phyloP scores from a whole-genome alignment of 2,113 vertebrate genomes.

The Pungitius pungitius region DNA sequence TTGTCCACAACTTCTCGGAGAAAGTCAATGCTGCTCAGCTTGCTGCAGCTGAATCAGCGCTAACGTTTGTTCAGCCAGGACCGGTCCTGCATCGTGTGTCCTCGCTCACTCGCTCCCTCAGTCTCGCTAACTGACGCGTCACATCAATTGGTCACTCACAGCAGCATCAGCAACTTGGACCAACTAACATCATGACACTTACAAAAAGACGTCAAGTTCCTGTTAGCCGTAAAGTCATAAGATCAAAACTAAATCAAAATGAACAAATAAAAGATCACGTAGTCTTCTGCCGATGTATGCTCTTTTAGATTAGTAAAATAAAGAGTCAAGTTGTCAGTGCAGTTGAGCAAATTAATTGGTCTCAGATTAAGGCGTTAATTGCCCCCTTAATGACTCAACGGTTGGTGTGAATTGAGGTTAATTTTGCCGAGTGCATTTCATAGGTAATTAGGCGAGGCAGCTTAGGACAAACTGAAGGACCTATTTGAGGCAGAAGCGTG shows the following conservation, averaged over 20 bases:
- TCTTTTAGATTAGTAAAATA: not conserved
- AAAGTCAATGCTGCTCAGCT: slow-evolving; percentile 66
- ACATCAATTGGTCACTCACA: slow-evolving; percentile 58
- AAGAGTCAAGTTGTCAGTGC: not conserved
- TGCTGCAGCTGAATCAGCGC: slow-evolving; percentile 74
- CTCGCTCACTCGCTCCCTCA: slow-evolving; percentile 28
- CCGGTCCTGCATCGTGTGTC: slow-evolving; percentile 35
- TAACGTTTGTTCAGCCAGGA: slow-evolving; percentile 53
- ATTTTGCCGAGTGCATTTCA: slow-evolving; percentile 21
- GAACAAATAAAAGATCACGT: slow-evolving; percentile 8
- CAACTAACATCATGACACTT: slow-evolving; percentile 60
- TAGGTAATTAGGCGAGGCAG: slow-evolving; percentile 25
- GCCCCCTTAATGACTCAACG: slow-evolving; percentile 17
- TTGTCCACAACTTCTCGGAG: slow-evolving; percentile 53
- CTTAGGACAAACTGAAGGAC: slow-evolving; percentile 11
- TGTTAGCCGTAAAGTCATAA: slow-evolving; percentile 18
- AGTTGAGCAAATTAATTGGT: slow-evolving; percentile 8
- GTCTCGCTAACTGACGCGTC: slow-evolving; percentile 41
- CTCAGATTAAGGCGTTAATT: slow-evolving; percentile 29
- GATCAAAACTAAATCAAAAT: not conserved
- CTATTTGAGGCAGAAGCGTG: slow-evolving; percentile 1
- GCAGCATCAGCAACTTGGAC: slow-evolving; percentile 41
- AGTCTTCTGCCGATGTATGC: not conserved
- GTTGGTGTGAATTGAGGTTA: slow-evolving; percentile 20
- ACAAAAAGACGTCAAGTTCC: slow-evolving; percentile 43